A percentile compares a stretch with the other conserved stretches of the same genome.
Evolutionary conservation across 30 jellyfish, hydroid and myxozoan genomes (phyloP).

Genomic region (Nemopilema nomurai): DNA sequence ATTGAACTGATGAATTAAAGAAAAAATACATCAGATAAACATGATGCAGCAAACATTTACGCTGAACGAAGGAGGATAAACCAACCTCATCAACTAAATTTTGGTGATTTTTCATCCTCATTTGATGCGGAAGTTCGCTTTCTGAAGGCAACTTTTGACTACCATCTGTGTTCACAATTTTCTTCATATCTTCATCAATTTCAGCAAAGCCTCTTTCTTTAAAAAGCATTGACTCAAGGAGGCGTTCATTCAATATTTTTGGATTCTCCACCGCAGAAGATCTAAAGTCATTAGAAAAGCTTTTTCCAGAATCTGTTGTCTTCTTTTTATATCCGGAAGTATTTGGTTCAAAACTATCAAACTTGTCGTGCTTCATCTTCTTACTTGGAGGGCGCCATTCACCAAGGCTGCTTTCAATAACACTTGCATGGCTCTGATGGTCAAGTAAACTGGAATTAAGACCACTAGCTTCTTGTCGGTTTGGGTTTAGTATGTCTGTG

Average conservation of each 20-base stretch:
- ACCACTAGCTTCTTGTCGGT: neutral
- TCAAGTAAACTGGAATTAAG: neutral
- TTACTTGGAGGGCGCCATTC: neutral
- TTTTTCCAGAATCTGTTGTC: neutral
- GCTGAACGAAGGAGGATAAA: neutral
- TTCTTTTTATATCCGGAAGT: neutral
- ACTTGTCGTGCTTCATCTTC: neutral
- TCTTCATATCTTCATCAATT: constrained; percentile 17
- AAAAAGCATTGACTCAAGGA: neutral
- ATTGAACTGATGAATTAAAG: no score
- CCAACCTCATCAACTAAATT: constrained; percentile 56
- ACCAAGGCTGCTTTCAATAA: neutral
- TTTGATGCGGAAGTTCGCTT: constrained; percentile 53
- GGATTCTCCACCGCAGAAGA: neutral
- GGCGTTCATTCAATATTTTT: neutral
- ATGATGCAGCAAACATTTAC: no score
- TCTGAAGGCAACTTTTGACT: constrained; percentile 43
- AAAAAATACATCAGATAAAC: no score
- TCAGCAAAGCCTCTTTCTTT: constrained; percentile 9
- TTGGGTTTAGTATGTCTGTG: neutral
- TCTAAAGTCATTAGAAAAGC: neutral
- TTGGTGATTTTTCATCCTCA: constrained; percentile 68
- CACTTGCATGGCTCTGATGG: neutral
- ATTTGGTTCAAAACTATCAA: neutral
- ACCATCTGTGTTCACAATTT: constrained; percentile 29